Percentiles rank a stretch among this genome's conserved stretches.
These are phyloP conservation scores for Rhabdomys pumilio DNA, from an alignment of 2,797 vertebrate genomes.

Conservation along the genomic window DNA sequence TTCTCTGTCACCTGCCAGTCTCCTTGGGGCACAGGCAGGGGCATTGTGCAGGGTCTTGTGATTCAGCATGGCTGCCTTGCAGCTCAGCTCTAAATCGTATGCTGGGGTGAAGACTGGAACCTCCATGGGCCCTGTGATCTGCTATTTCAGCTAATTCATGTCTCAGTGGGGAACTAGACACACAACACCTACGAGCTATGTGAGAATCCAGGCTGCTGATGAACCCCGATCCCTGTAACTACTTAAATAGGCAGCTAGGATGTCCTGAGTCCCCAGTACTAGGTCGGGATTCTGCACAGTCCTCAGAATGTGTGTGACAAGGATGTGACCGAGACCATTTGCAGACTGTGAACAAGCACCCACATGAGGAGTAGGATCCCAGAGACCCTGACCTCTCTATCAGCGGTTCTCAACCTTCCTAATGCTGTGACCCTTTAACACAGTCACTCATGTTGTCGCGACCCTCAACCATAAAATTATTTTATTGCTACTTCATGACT, in stretches of 20 bases:
- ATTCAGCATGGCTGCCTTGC: background rate
- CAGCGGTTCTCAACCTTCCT: background rate
- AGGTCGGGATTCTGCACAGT: background rate
- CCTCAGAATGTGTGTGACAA: no score
- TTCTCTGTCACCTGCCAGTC: background rate
- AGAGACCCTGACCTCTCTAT: background rate
- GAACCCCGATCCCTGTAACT: background rate
- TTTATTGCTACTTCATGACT: background rate
- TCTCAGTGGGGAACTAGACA: background rate
- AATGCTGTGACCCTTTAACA: background rate
- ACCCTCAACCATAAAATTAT: background rate
- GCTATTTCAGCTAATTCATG: background rate
- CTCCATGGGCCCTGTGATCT: background rate
- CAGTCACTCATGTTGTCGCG: background rate
- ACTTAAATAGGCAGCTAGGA: no score
- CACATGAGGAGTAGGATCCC: background rate
- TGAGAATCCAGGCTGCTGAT: background rate
- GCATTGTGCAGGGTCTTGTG: background rate
- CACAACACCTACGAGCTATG: background rate
- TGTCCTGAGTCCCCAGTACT: background rate
- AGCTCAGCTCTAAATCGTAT: background rate
- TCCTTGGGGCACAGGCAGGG: background rate
- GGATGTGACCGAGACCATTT: rapidly evolving
- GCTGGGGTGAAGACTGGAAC: background rate
- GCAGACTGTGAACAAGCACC: background rate